These are phyloP conservation scores for Drosophila orena DNA, from an alignment of 1,140 invertebrate species.

Conservation along the genomic window DNA sequence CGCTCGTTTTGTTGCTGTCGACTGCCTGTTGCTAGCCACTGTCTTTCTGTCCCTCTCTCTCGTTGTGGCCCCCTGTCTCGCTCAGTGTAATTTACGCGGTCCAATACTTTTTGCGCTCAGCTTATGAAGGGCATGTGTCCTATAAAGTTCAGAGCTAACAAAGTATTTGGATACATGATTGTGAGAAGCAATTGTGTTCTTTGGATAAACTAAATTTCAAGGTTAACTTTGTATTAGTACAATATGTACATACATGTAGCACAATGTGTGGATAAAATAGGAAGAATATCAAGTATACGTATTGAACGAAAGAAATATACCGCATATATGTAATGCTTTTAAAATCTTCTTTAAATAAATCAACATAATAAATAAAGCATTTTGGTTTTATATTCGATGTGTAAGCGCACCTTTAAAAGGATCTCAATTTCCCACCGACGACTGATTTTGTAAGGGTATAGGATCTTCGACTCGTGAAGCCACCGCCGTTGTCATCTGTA, in stretches of 20 bases:
- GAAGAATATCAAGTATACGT: background rate
- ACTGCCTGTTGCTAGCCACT: conserved; percentile 34
- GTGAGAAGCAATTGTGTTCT: too few species aligned
- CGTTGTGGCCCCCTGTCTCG: conserved; percentile 11
- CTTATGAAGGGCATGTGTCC: background rate
- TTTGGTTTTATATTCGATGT: too few species aligned
- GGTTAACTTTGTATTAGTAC: too few species aligned
- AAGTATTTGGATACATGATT: background rate
- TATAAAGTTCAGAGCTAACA: background rate
- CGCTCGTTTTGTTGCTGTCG: conserved; percentile 49
- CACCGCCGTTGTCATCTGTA: conserved; percentile 18
- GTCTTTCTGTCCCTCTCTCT: conserved; percentile 4
- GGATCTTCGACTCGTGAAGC: background rate
- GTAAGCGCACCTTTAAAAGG: too few species aligned
- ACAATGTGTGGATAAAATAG: too few species aligned
- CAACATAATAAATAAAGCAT: too few species aligned
- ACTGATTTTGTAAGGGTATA: conserved; percentile 2
- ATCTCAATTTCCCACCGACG: too few species aligned
- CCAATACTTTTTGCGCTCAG: conserved; percentile 25
- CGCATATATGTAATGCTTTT: too few species aligned
- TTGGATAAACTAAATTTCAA: too few species aligned
- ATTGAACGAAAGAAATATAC: too few species aligned
- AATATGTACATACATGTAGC: too few species aligned
- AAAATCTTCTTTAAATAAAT: too few species aligned
- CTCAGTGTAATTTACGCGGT: conserved; percentile 60